Base-by-base conservation (phyloP, 2,888 invertebrate genomes). In the Ochropleura leucogaster region DNA sequence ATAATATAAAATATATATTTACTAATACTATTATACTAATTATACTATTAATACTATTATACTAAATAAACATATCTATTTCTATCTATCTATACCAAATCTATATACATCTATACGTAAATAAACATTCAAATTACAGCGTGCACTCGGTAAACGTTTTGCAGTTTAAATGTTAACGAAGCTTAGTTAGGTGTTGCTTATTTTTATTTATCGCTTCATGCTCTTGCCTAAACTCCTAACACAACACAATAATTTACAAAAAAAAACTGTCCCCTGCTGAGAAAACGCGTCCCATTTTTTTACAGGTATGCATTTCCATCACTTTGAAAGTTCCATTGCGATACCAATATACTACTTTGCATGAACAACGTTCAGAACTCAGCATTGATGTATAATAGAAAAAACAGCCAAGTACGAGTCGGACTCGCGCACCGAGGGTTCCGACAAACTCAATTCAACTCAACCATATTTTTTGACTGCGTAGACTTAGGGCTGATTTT, bases 111-210 rank as follows among this genome's bases (percentile, higher is more conserved):
- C 30, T 30, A 30, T 30, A 30, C 30, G n/a, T 60, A 80, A 74
- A 74, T 80, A 59, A 60, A 80, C 64, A 80, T 74, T 53, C 18
- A 12, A 74, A 80, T 77, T 30, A 30, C 59, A 80, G 53, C 51
- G n/a, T 64, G 40, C 44, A 46, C 51, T n/a, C 57, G 14, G 12
- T 57, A 63, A 18, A 72, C 18, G 40, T n/a, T 55, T 30, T n/a
- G 47, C 44, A 14, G 18, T 73, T 63, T 9, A 59, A 80, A 74
- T 20, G 57, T 63, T 59, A 64, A 80, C 16, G 40, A 53, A 42
- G n/a, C 14, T 20, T 30, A 53, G 40, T 80, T 80, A 51, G 20
- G 7, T 64, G 44, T 12, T 8, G 63, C 46, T 63, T 30, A 57
- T 44, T 14, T 73, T 40, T 40, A 55, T 55, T 79, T 0, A 72